These are phyloP conservation scores for Drosophila austrosaltans DNA, from an alignment of 2,888 invertebrate genomes.

Conservation along the genomic window DNA sequence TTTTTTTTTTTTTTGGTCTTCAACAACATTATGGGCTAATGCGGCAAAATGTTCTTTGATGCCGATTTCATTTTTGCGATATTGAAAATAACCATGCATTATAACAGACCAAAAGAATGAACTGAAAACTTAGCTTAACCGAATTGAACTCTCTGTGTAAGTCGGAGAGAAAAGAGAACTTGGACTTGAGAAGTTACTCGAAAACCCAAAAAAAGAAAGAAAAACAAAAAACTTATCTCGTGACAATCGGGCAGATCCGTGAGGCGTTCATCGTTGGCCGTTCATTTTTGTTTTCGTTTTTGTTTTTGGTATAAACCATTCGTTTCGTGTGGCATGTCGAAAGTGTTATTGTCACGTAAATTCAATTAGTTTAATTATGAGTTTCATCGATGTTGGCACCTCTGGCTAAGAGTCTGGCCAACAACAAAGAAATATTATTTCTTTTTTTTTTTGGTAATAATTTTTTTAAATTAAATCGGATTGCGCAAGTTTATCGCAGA, in stretches of 20 bases:
- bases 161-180: conserved; percentile 18
- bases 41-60: conserved; percentile 76
- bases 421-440: conserved; percentile 13
- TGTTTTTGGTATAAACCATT: not conserved
- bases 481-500: conserved; percentile 25
- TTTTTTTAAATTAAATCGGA: conserved; percentile 39
- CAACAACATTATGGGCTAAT: conserved; percentile 22
- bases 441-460: conserved; percentile 22
- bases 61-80: conserved; percentile 79
- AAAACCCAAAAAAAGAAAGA: not conserved
- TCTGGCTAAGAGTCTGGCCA: conserved; percentile 33
- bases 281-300: not conserved
- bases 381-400: conserved; percentile 74
- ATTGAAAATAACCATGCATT: conserved; percentile 80
- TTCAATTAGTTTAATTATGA: conserved; percentile 77
- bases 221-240: conserved; percentile 56
- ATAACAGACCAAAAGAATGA: conserved; percentile 54
- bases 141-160: conserved; percentile 15
- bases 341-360: conserved; percentile 78
- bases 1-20: not conserved
- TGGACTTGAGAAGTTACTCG: not conserved
- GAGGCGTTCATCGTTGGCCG: conserved; percentile 27
- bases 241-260: conserved; percentile 57
- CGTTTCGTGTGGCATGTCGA: conserved; percentile 37
- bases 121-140: conserved; percentile 17